Evolutionary conservation across 2,113 vertebrate species (phyloP), one percentile per base, ranked within the genome.

Genomic region (Leptobrachium ailaonicum): DNA sequence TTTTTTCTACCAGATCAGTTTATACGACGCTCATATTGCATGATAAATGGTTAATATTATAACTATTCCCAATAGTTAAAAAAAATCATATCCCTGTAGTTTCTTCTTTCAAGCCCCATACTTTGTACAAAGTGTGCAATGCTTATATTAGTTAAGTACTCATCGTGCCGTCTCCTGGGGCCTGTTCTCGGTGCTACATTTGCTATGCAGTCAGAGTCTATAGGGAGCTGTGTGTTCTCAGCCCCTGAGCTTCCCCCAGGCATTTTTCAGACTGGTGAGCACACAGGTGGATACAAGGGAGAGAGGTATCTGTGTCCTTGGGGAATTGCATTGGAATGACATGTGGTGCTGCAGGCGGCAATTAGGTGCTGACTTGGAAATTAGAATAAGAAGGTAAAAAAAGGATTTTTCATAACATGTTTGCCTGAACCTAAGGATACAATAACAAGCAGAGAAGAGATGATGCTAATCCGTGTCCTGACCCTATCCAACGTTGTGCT

Each of bases 361-460:
- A 80, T 80, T 80, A 80, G 71, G 78, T 73, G 63, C 78, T 74
- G 71, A 54, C n/a, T 80, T 68, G 78, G 71, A 80, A 80, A 80
- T 80, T 56, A 66, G 71, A 74, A 50, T 71, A 74, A 80, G 53
- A 53, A n/a, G 47, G 62, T n/a, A 54, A 40, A 32, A 71, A 4
- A 54, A 54, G 41, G 45, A 45, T 20, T 44, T 5, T 71, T 7
- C 32, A 32, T 9, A 71, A 41, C 56, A 47, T 14, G 41, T 42
- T 32, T 66, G 64, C 53, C 14, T 44, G 75, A 68, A 66, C 56
- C 56, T 14, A 60, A 60, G 13, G 56, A 60, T 60, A 13, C 13
- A 10, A 60, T 50, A 50, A 50, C 8, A 50, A 8, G 47, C 47
- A 5, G 47, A 50, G 47, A 50, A 5, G 47, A 50, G 47, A 5